Evolutionary conservation across 2,113 vertebrate genomes (phyloP), one percentile per base, ranked within the genome.

Genomic region (Puffinus mauretanicus): DNA sequence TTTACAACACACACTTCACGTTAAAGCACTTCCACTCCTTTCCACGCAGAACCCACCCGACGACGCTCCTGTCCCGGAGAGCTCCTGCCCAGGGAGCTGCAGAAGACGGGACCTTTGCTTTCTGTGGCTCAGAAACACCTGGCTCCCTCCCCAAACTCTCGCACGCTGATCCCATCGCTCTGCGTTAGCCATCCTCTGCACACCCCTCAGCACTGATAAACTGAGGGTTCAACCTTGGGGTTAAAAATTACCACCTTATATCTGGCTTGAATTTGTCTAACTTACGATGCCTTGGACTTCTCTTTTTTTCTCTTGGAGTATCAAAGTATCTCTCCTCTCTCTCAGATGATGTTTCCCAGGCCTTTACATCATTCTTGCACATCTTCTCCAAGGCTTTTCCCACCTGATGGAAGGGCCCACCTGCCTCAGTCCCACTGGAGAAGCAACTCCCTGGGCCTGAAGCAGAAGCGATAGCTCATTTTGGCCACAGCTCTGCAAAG

Each of bases 201-300:
- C 55, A 42, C 0, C 40, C 8, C 34, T 46, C 82, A 49, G 24
- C 46, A 26, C 16, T 30, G n/a, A 52, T 10, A 24, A 54, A 62
- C 16, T 46, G 30, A 27, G 21, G 21, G 42, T 16, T 79, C 32
- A 6, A 21, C 34, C 24, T 13, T 29, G 5, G 13, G 29, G 12
- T 69, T 86, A 40, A 86, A 64, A 70, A 36, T 20, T 4, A 65
- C 18, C n/a, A 30, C 8, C 7, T 47, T 2, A 0, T 6, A 22
- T 10, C 6, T 15, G 67, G 3, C 29, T 82, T 36, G 19, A 55
- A 60, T 55, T 79, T 55, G 11, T 46, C 44, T 66, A 24, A 26
- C 5, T 60, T 71, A 46, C 0, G 1, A 29, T 30, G 47, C 5
- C 11, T n/a, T 24, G 3, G 20, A 36, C 7, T 30, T 62, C 5